These are phyloP conservation scores for Dasypus novemcinctus DNA, from an alignment of 2,113 vertebrate species.

Conservation along the genomic window DNA sequence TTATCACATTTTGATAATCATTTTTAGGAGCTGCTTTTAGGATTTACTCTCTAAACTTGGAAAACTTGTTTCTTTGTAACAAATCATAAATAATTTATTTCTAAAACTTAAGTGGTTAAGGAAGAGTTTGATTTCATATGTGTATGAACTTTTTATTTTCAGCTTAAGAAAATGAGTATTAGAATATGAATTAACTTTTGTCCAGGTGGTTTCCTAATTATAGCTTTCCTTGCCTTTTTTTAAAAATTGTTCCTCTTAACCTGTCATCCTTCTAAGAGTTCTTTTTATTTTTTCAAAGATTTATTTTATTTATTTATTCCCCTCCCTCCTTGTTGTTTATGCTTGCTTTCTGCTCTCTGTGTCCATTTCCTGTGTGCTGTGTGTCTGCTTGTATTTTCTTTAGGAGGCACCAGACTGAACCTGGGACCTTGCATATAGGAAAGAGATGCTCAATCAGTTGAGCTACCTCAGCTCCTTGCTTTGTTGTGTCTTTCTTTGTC, in stretches of 20 bases:
- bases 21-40: slow-evolving; percentile 17
- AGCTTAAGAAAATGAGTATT: slow-evolving; percentile 19
- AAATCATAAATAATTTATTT: slow-evolving; percentile 20
- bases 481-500: too few relatives aligned
- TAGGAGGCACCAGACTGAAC: too few relatives aligned
- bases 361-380: too few relatives aligned
- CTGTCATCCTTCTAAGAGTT: not conserved
- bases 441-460: too few relatives aligned
- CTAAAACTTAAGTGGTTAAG: slow-evolving; percentile 1
- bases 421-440: too few relatives aligned
- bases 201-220: not conserved
- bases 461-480: too few relatives aligned
- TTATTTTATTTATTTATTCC: too few relatives aligned
- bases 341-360: too few relatives aligned
- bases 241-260: not conserved
- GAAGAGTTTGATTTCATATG: not conserved
- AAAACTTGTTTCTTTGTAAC: not conserved
- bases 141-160: not conserved
- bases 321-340: too few relatives aligned
- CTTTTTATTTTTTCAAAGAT: not conserved
- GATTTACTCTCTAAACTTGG: slow-evolving; percentile 7
- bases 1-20: not conserved
- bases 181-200: not conserved
- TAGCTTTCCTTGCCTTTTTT: not conserved
- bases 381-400: too few relatives aligned